phyloP scores from a whole-genome alignment of 2,113 vertebrate genomes.

The Poeciliopsis occidentalis region DNA sequence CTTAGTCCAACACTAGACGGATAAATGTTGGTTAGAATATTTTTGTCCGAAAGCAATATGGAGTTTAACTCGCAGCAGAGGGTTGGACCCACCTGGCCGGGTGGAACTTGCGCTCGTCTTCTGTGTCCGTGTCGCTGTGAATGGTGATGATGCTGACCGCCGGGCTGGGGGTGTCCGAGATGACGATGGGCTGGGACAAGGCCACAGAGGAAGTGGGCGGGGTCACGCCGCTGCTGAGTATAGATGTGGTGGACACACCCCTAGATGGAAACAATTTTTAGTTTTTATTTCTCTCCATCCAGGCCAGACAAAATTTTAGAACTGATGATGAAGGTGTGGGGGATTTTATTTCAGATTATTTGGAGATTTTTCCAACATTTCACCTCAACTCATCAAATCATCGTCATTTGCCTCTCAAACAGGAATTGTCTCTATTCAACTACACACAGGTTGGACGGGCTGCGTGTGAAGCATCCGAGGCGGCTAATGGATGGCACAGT shows the following conservation, averaged over 20 bases:
- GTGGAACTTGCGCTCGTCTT: constrained; percentile 96
- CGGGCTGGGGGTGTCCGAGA: constrained; percentile 97
- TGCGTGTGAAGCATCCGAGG: background rate
- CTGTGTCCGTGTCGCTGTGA: constrained; percentile 97
- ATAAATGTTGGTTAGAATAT: background rate
- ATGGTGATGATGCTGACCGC: constrained; percentile 98
- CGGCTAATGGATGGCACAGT: background rate
- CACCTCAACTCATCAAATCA: background rate
- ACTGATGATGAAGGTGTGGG: background rate
- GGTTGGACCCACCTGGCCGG: constrained; percentile 85
- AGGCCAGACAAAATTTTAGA: background rate
- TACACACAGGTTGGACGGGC: background rate
- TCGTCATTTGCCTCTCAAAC: too few relatives aligned
- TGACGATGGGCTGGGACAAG: constrained; percentile 92
- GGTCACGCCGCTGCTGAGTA: constrained; percentile 78
- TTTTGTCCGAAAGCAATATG: too few relatives aligned
- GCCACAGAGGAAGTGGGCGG: constrained; percentile 53
- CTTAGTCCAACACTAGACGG: constrained; percentile 75
- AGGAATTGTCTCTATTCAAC: background rate
- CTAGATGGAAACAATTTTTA: constrained; percentile 15
- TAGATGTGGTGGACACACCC: constrained; percentile 74
- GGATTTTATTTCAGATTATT: background rate
- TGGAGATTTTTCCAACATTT: too few relatives aligned
- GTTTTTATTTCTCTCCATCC: background rate
- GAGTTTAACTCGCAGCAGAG: background rate